Conservation (phyloP, 1,140 invertebrate genomes). For the Drosophila pseudoananassae region DNA sequence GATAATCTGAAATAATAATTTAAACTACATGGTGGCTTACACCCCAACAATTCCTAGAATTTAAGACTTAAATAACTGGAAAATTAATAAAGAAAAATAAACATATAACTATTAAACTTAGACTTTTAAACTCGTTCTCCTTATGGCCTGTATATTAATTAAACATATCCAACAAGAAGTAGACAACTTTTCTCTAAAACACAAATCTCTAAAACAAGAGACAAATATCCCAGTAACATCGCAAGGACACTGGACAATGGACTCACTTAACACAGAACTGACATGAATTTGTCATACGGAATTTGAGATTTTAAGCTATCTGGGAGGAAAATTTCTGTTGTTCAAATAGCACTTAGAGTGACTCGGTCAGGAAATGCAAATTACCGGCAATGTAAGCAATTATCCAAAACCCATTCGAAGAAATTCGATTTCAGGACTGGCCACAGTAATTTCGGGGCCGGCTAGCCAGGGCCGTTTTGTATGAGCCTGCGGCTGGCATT, state of each 20-base stretch:
- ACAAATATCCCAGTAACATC: slow-evolving; percentile 21
- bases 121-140: too few relatives aligned
- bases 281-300: slow-evolving; percentile 67
- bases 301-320: not conserved
- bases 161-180: not conserved
- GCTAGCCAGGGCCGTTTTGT: slow-evolving; percentile 3
- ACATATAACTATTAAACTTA: too few relatives aligned
- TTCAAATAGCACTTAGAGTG: slow-evolving; percentile 45
- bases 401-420: slow-evolving; percentile 16
- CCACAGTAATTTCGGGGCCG: slow-evolving; percentile 16
- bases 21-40: too few relatives aligned
- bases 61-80: too few relatives aligned
- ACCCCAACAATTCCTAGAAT: too few relatives aligned
- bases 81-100: too few relatives aligned
- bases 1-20: too few relatives aligned
- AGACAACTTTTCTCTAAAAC: not conserved
- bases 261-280: slow-evolving; percentile 17
- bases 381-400: slow-evolving; percentile 25
- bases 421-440: slow-evolving; percentile 16
- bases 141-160: not conserved
- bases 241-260: slow-evolving; percentile 71
- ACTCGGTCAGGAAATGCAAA: slow-evolving; percentile 42
- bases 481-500: slow-evolving; percentile 35
- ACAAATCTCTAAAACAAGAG: not conserved
- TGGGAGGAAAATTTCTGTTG: slow-evolving; percentile 24